Evolutionary conservation across 1,140 invertebrate genomes (phyloP).

Genomic region (Gonatopus flavifemur): DNA sequence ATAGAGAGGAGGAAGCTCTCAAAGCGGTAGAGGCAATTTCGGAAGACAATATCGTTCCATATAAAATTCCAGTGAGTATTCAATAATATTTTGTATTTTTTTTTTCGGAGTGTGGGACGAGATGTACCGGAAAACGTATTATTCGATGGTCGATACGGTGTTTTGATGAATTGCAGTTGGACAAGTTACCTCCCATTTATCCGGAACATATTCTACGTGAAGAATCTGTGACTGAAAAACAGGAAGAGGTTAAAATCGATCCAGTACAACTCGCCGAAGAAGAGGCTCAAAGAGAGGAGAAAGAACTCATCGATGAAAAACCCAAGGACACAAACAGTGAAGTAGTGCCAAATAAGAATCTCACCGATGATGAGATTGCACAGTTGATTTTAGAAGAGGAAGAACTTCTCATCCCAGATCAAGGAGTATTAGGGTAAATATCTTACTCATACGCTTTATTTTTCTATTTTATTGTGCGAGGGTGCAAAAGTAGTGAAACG

Average conservation of each 20-base stretch:
- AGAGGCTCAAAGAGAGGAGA: slow-evolving; percentile 14
- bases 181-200: slow-evolving; percentile 41
- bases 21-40: slow-evolving; percentile 43
- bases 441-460: no score
- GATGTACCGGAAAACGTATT: slow-evolving; percentile 10
- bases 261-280: slow-evolving; percentile 13
- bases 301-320: slow-evolving; percentile 35
- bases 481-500: no score
- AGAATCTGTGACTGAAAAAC: slow-evolving; percentile 25
- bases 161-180: slow-evolving; percentile 30
- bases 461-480: no score
- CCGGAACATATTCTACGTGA: slow-evolving; percentile 42
- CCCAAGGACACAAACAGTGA: slow-evolving; percentile 48
- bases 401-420: slow-evolving; percentile 66
- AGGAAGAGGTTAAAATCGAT: slow-evolving; percentile 26
- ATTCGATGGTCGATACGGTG: no score
- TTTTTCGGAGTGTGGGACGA: slow-evolving; percentile 7
- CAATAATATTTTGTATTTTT: not conserved
- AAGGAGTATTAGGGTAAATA: slow-evolving; percentile 68
- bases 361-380: slow-evolving; percentile 69
- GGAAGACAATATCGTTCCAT: slow-evolving; percentile 51
- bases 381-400: slow-evolving; percentile 68
- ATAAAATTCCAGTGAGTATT: slow-evolving; percentile 52
- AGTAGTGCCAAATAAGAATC: slow-evolving; percentile 46
- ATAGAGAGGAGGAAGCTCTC: slow-evolving; percentile 46